Base-by-base conservation (phyloP, 2,797 vertebrate species). In the Alfaro cultratus region DNA sequence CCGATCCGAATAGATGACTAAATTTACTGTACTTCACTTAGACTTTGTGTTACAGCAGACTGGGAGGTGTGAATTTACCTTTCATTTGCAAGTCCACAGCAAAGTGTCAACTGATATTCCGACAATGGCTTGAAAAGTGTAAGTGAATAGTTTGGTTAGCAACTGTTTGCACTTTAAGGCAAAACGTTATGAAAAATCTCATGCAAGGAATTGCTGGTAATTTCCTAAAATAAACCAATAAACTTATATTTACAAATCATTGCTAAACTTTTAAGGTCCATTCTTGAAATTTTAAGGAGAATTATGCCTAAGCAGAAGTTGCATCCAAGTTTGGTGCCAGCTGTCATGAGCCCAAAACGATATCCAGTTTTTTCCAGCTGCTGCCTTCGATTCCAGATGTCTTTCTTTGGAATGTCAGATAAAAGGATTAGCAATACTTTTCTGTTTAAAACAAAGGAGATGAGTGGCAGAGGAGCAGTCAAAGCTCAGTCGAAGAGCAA, bases 401-500 rank as follows among this genome's bases (percentile, higher is more conserved):
- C 43, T 60, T 57, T 60, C 18, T 55, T 75, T 41, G 45, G 16
- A 41, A 55, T 46, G 55, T 62, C 55, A 62, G 74, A 75, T 57
- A 55, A 75, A 62, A 75, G 41, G 41, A 41, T 55, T 16, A 8
- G 13, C 36, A 45, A 45, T 34, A 62, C 15, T 60, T 75, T 46
- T 34, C 39, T 43, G 74, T 41, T 75, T 39, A 67, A 67, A 43
- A 46, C 26, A 15, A 23, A 55, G 39, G 3, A n/a, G 55, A 21
- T 0, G 39, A 45, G 36, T 18, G 21, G n/a, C 55, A 62, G 74
- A 57, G 45, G 10, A 46, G n/a, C 16, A 5, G n/a, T 29, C 21
- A 26, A 11, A 60, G n/a, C 51, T 75, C 21, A 34, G 34, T 34
- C 34, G 2, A 34, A 34, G 34, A 2, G 26, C 67, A 43, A 15